phyloP scores from a whole-genome alignment of 2,888 invertebrate genomes.

The Drosophila putrida region DNA sequence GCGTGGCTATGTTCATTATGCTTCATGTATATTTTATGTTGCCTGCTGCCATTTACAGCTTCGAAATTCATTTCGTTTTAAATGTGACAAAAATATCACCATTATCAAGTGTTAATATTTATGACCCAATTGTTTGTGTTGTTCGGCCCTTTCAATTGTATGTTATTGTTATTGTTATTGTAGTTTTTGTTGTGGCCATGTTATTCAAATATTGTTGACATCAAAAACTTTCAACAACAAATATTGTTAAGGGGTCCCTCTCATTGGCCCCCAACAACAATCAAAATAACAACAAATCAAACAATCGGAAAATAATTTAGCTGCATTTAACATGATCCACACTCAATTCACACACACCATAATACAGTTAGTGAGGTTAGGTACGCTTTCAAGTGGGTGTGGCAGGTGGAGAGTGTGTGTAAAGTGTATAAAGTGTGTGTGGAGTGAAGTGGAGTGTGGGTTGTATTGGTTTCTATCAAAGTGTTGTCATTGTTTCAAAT shows the following conservation, averaged over 20 bases:
- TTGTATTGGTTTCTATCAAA: slow-evolving; percentile 51
- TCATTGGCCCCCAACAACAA: slow-evolving; percentile 30
- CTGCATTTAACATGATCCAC: slow-evolving; percentile 55
- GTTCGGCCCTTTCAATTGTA: slow-evolving; percentile 2
- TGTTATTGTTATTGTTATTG: slow-evolving; percentile 7
- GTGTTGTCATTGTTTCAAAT: slow-evolving; percentile 71
- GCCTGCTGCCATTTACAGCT: slow-evolving; percentile 35
- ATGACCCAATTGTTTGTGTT: slow-evolving; percentile 31
- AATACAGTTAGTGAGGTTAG: not conserved
- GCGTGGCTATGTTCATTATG: slow-evolving; percentile 58
- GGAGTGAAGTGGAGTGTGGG: slow-evolving; percentile 8
- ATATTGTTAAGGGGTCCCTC: slow-evolving; percentile 21
- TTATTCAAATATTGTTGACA: slow-evolving; percentile 45
- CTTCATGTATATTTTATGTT: slow-evolving; percentile 54
- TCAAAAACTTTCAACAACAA: slow-evolving; percentile 43
- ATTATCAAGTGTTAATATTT: slow-evolving; percentile 58
- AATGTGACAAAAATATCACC: slow-evolving; percentile 49
- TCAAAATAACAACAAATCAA: slow-evolving; percentile 54
- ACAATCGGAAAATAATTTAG: slow-evolving; percentile 63
- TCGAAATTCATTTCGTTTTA: slow-evolving; percentile 18
- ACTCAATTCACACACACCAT: slow-evolving; percentile 42
- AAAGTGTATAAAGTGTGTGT: too few species aligned
- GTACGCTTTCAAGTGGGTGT: not conserved
- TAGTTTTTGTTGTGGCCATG: slow-evolving; percentile 18
- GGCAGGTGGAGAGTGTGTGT: not conserved